Conservation (phyloP, 2,888 invertebrate species). For the Macropis europaea region DNA sequence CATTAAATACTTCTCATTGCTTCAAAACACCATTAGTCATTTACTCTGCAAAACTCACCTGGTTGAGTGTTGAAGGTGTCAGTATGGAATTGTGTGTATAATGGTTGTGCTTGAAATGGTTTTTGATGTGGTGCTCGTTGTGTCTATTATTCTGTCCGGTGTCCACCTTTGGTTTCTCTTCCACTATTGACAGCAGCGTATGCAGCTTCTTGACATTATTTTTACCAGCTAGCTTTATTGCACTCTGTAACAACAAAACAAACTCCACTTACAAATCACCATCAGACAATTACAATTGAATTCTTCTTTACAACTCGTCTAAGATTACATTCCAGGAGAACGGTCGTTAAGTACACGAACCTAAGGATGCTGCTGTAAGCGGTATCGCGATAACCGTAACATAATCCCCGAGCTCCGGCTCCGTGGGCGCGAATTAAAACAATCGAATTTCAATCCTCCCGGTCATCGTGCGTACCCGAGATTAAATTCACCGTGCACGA, state of each 20-base stretch:
- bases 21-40: background rate
- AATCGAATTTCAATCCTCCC: constrained; percentile 31
- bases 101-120: constrained; percentile 79
- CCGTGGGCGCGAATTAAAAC: constrained; percentile 15
- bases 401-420: constrained; percentile 15
- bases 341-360: constrained; percentile 16
- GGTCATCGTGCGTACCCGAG: constrained; percentile 8
- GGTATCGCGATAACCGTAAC: constrained; percentile 33
- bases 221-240: constrained; percentile 83
- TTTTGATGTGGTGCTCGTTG: constrained; percentile 79
- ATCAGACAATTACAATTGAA: background rate
- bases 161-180: constrained; percentile 83
- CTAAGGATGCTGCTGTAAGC: constrained; percentile 23
- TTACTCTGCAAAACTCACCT: constrained; percentile 66
- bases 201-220: constrained; percentile 82
- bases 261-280: background rate
- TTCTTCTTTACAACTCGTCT: too few species aligned
- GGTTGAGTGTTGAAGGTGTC: constrained; percentile 78
- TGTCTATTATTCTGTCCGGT: constrained; percentile 82
- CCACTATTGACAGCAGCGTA: constrained; percentile 81
- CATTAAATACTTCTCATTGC: background rate
- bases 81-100: constrained; percentile 79
- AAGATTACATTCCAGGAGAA: constrained; percentile 8
- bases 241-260: constrained; percentile 79
- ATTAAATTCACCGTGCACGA: too few species aligned